A percentile compares a stretch with the other conserved stretches of the same genome.
Conservation (phyloP, 2,888 invertebrate species). For the Microplitis manilae region DNA sequence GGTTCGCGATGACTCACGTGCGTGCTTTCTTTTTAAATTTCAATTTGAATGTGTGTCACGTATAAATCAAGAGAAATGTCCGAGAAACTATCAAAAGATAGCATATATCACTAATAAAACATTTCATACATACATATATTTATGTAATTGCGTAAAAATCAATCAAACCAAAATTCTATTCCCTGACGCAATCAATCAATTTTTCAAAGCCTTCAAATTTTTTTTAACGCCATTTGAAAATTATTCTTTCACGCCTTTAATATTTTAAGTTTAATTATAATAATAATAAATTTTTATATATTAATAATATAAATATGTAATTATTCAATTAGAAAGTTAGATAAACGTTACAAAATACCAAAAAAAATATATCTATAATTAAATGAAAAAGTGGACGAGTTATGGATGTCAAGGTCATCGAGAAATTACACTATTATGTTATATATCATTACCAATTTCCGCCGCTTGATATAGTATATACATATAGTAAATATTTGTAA, state of each 20-base stretch:
- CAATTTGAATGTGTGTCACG: conserved; percentile 19
- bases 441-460: conserved; percentile 26
- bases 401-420: conserved; percentile 6
- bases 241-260: too few relatives aligned
- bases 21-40: conserved; percentile 33
- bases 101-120: too few relatives aligned
- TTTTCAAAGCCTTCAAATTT: too few relatives aligned
- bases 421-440: conserved; percentile 7
- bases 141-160: neutral
- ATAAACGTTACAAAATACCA: conserved; percentile 53
- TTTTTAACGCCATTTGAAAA: too few relatives aligned
- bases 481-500: conserved; percentile 35
- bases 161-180: conserved; percentile 42
- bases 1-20: conserved; percentile 12
- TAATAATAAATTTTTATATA: too few relatives aligned
- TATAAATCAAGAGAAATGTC: neutral
- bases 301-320: neutral
- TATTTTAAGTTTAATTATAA: neutral
- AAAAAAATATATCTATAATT: conserved; percentile 43
- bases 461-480: neutral
- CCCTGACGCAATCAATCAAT: too few relatives aligned
- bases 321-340: neutral
- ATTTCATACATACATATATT: too few relatives aligned
- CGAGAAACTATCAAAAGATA: neutral
- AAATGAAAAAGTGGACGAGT: conserved; percentile 20